These are phyloP conservation scores for Lycophotia porphyrea DNA, from an alignment of 2,888 invertebrate species.

Conservation along the genomic window DNA sequence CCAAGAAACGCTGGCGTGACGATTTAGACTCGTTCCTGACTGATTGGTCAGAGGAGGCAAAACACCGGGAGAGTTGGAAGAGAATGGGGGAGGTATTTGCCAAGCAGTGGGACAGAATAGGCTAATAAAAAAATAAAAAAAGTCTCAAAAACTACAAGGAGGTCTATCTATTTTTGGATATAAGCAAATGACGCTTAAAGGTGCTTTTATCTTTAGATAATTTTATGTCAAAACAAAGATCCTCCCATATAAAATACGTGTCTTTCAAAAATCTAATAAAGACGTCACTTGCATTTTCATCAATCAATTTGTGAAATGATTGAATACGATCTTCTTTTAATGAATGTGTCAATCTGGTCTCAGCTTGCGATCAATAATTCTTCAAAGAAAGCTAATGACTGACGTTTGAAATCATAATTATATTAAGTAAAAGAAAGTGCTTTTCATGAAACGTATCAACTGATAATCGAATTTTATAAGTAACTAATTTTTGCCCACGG, in stretches of 20 bases:
- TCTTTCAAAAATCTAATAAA: conserved; percentile 34
- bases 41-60: no score
- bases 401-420: conserved; percentile 31
- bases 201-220: background rate
- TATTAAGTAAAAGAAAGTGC: conserved; percentile 18
- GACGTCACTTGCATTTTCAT: conserved; percentile 33
- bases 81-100: no score
- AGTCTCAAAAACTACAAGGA: no score
- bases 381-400: conserved; percentile 20
- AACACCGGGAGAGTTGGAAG: no score
- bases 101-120: no score
- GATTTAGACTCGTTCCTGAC: no score
- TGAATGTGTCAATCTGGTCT: conserved; percentile 40
- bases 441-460: conserved; percentile 5
- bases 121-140: no score
- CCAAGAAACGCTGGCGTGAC: no score
- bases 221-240: background rate
- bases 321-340: conserved; percentile 27
- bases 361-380: conserved; percentile 24
- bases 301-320: conserved; percentile 39
- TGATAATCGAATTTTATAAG: conserved; percentile 21
- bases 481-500: no score
- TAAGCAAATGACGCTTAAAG: background rate
- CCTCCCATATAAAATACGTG: background rate
- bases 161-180: no score